Evolutionary conservation across 2,113 vertebrate genomes (phyloP), one percentile per base, ranked within the genome.

Genomic region (Scortum barcoo): DNA sequence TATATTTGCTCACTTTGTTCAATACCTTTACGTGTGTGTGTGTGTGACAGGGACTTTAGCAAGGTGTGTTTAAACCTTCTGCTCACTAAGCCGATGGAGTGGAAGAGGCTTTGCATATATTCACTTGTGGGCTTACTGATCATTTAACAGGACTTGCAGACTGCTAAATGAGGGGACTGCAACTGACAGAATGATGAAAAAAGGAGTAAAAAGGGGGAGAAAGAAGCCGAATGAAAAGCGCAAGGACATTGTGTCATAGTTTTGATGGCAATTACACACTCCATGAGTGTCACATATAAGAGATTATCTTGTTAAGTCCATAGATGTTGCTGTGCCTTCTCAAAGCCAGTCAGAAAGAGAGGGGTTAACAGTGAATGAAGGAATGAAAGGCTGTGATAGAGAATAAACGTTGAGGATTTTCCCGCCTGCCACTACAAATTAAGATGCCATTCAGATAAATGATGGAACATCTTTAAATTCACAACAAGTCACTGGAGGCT

Each of bases 71-170:
- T 90, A 85, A 88, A 86, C 83, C 68, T 85, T 44, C 79, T 81
- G 81, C 80, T 87, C 72, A 22, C 89, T 93, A 93, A 93, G 91
- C 86, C 26, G 83, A 86, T 86, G 73, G 85, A 88, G 86, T 92
- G 88, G 89, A 91, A 85, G 83, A 85, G 85, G 83, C 88, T 95
- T 93, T 92, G 91, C 88, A 89, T 89, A 91, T 75, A 88, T 92
- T 91, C 86, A 90, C 90, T 88, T 51, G 81, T 77, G 81, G 91
- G 87, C 78, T 90, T 86, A 93, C 89, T 92, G 91, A 93, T 92
- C 88, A 91, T 91, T 90, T 92, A 89, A 83, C 85, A 28, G 86
- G 70, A 87, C 80, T 72, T 86, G 77, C 76, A 87, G 78, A 76
- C 81, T 84, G 71, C 46, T 75, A 82, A 93, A 88, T 80, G 80